phyloP scores from a whole-genome alignment of 2,797 vertebrate genomes.

The Kryptolebias ocellatus region DNA sequence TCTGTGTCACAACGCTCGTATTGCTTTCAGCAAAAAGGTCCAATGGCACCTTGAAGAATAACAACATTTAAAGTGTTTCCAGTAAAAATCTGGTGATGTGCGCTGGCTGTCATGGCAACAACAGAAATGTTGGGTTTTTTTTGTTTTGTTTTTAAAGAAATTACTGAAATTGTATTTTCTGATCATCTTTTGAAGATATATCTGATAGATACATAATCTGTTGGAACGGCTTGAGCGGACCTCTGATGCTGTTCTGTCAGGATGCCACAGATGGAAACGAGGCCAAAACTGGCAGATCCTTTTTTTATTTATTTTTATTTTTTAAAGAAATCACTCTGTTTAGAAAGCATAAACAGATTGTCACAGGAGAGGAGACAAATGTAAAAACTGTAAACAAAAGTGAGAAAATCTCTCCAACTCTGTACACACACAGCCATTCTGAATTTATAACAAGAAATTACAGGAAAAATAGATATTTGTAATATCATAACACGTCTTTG shows the following conservation, averaged over 20 bases:
- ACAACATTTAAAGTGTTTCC: slow-evolving; percentile 23
- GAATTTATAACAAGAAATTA: too few species aligned
- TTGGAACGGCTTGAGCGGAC: slow-evolving; percentile 11
- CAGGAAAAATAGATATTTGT: too few species aligned
- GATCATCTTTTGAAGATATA: slow-evolving; percentile 12
- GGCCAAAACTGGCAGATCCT: slow-evolving; percentile 4
- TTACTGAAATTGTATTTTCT: slow-evolving; percentile 28
- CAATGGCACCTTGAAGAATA: slow-evolving; percentile 11
- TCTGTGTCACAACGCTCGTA: slow-evolving; percentile 12
- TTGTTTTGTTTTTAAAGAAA: slow-evolving; percentile 30
- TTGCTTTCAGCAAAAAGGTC: neutral
- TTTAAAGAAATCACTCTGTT: too few species aligned
- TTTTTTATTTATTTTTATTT: too few species aligned
- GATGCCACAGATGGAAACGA: slow-evolving; percentile 24
- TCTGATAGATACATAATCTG: slow-evolving; percentile 28
- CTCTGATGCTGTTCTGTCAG: slow-evolving; percentile 27
- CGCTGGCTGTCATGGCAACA: slow-evolving; percentile 35
- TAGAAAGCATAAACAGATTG: too few species aligned
- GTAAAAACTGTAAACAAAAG: too few species aligned
- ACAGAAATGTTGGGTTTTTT: neutral
- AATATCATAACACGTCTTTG: too few species aligned
- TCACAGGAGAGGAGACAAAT: too few species aligned
- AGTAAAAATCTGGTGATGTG: slow-evolving; percentile 13
- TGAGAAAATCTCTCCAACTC: too few species aligned
- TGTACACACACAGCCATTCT: too few species aligned